These are phyloP conservation scores for Columbina picui DNA, from an alignment of 2,113 vertebrate genomes.

Conservation along the genomic window DNA sequence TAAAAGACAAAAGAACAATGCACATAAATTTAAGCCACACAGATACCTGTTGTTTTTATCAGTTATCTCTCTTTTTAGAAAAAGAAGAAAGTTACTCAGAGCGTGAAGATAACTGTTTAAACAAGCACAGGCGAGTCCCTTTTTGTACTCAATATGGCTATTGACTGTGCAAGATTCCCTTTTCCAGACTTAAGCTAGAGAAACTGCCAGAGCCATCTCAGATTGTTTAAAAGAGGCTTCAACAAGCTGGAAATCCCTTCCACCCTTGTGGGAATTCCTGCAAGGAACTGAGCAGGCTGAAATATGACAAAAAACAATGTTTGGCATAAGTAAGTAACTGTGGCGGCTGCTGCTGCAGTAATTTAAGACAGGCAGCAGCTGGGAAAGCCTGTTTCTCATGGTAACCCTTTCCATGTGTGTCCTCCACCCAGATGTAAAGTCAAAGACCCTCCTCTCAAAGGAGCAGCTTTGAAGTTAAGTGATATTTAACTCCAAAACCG, in stretches of 20 bases:
- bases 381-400: constrained; percentile 5
- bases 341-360: constrained; percentile 21
- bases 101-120: neutral
- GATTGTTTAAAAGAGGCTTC: constrained; percentile 49
- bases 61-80: neutral
- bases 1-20: neutral
- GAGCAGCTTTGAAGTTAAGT: constrained; percentile 63
- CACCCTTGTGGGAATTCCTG: constrained; percentile 45
- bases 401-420: constrained; percentile 34
- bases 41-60: no score
- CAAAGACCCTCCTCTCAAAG: constrained; percentile 44
- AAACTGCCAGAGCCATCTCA: constrained; percentile 6
- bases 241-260: constrained; percentile 49
- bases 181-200: constrained; percentile 10
- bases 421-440: constrained; percentile 53
- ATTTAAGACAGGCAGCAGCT: constrained; percentile 56
- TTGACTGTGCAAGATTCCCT: constrained; percentile 31
- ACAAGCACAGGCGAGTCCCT: neutral
- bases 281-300: constrained; percentile 42
- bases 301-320: constrained; percentile 24
- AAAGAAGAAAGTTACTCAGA: neutral
- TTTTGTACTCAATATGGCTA: neutral
- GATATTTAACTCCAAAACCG: constrained; percentile 52
- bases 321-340: constrained; percentile 15
- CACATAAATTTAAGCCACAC: neutral